A percentile compares a stretch with the other conserved stretches of the same genome.
Evolutionary conservation across 2,888 invertebrate genomes (phyloP).

Genomic region (Leucophenga montana): DNA sequence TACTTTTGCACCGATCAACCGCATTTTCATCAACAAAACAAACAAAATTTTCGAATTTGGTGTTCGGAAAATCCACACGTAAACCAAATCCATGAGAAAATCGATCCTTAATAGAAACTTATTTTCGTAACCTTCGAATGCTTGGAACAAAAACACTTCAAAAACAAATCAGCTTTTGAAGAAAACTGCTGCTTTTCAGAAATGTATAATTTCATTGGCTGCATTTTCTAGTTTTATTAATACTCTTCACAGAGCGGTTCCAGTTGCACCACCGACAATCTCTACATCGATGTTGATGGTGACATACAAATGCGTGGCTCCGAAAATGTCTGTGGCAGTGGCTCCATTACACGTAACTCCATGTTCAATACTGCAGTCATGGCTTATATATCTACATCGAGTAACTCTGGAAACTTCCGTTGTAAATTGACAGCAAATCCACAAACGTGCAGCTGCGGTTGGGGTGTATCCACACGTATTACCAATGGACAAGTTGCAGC

Average conservation of each 20-base stretch:
- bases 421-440: conserved; percentile 52
- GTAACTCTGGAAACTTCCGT: conserved; percentile 53
- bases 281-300: conserved; percentile 68
- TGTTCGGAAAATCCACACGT: too few species aligned
- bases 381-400: conserved; percentile 61
- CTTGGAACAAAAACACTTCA: too few species aligned
- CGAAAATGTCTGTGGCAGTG: conserved; percentile 66
- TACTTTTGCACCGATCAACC: too few species aligned
- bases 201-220: too few species aligned
- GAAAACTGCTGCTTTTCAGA: too few species aligned
- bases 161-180: too few species aligned
- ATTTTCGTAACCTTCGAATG: too few species aligned
- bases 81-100: too few species aligned
- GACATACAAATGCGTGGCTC: conserved; percentile 57
- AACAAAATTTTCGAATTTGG: too few species aligned
- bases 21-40: too few species aligned
- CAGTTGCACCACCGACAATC: conserved; percentile 62
- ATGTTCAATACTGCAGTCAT: conserved; percentile 58
- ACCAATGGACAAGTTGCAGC: conserved; percentile 75
- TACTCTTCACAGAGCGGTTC: conserved; percentile 36
- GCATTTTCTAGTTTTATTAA: too few species aligned
- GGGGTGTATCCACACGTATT: conserved; percentile 73
- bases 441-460: conserved; percentile 69
- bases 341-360: conserved; percentile 52
- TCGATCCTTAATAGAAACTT: too few species aligned